A percentile compares a stretch with the other conserved stretches of the same genome.
Evolutionary conservation across 2,888 invertebrate genomes (phyloP).

Genomic region (Trypoxylon attenuatum): DNA sequence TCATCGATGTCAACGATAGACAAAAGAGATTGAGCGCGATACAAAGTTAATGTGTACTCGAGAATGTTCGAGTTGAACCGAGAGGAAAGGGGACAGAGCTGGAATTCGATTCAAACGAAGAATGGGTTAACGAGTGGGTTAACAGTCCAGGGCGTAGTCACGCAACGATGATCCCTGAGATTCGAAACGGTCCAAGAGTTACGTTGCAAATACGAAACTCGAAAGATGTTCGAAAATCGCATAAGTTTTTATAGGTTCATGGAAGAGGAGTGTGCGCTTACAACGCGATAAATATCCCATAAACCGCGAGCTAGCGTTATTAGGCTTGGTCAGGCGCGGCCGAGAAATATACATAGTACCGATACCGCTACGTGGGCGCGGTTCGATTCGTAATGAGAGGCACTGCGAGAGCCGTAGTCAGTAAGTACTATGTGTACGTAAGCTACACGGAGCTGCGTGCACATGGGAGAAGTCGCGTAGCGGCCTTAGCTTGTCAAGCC

Average conservation of each 20-base stretch:
- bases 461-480: neutral
- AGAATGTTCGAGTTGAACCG: slow-evolving; percentile 1
- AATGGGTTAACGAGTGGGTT: slow-evolving; percentile 42
- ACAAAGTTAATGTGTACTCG: neutral
- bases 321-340: slow-evolving; percentile 56
- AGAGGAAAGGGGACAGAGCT: slow-evolving; percentile 5
- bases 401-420: slow-evolving; percentile 35
- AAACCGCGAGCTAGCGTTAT: slow-evolving; percentile 35
- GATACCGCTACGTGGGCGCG: slow-evolving; percentile 71
- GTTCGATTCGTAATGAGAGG: slow-evolving; percentile 65
- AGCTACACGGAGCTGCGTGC: no score
- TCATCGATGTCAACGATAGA: neutral
- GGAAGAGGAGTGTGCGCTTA: slow-evolving; percentile 27
- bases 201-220: no score
- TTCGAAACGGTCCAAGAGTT: no score
- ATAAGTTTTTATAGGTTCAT: slow-evolving; percentile 32
- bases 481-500: neutral
- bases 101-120: slow-evolving; percentile 26
- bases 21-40: slow-evolving; percentile 5
- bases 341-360: slow-evolving; percentile 55
- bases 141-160: slow-evolving; percentile 30
- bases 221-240: neutral
- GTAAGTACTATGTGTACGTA: slow-evolving; percentile 6
- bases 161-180: no score
- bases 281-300: slow-evolving; percentile 38